Base-by-base conservation (phyloP, 1,140 invertebrate genomes). In the Phortica variegata region DNA sequence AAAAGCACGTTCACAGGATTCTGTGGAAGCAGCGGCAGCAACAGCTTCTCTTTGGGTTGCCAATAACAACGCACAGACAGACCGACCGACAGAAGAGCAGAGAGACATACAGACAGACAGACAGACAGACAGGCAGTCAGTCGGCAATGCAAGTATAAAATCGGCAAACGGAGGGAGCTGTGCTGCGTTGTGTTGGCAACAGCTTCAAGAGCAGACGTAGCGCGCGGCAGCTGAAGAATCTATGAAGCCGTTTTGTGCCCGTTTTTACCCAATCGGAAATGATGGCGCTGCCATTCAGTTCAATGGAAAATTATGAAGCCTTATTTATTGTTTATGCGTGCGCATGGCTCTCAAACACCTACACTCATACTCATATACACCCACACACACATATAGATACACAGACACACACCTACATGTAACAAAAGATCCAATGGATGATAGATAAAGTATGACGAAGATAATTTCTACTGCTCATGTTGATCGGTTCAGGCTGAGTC, bases 1-100 rank as follows among this genome's bases (percentile, higher is more conserved):
- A 66, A 69, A 72, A 65, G 69, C 70, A 73, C 70, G 70, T 73
- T 70, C 69, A 61, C 56, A 57, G 65, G 70, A 72, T 73, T 71
- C 60, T 49, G 32, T 47, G 50, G 47, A 40, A 54, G 42, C 41
- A 39, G 50, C 45, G 34, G 41, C 46, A 43, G 36, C 20, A 43
- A 43, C 47, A 52, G 9, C 23, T 50, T 38, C 39, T 33, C 56
- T 49, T 39, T 54, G 53, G 53, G 60, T 68, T 58, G 54, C 63
- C 63, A 68, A 63, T 63, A 63, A 68, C 63, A 68, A 68, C 63
- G 68, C 23, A n/a, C n/a, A n/a, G n/a, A n/a, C n/a, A n/a, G n/a
- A n/a, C n/a, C n/a, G n/a, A n/a, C 36, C 43, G 46, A 23, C 43
- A 19, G 41, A 55, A 31, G 61, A 58, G 59, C 51, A 53, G 45